Conservation (phyloP, 2,797 vertebrate genomes). For the Sebastes iracundus region DNA sequence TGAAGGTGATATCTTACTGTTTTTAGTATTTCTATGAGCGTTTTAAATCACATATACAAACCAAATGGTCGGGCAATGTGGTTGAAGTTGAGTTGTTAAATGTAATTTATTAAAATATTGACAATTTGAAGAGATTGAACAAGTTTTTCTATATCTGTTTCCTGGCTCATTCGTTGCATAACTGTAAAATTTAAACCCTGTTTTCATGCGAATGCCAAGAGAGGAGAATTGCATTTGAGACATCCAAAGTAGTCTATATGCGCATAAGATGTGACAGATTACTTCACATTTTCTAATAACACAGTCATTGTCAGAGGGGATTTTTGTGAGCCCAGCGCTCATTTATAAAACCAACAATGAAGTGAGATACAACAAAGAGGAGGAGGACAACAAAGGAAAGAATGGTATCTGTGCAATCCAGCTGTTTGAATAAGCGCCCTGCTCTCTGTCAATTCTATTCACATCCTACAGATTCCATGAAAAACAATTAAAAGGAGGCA, state of each 20-base stretch:
- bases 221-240: too few relatives aligned
- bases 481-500: not conserved
- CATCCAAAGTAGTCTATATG: not conserved
- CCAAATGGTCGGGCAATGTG: not conserved
- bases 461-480: not conserved
- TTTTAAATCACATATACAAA: not conserved
- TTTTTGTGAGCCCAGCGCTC: not conserved
- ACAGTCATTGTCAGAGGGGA: not conserved
- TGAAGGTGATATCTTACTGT: not conserved
- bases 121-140: not conserved
- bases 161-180: not conserved
- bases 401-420: slow-evolving; percentile 9
- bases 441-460: not conserved
- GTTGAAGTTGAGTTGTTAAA: not conserved
- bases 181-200: too few relatives aligned
- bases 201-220: too few relatives aligned
- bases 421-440: slow-evolving; percentile 7
- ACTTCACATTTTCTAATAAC: not conserved
- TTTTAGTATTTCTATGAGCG: not conserved
- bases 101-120: not conserved
- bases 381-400: not conserved
- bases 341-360: not conserved
- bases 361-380: not conserved
- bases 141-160: not conserved
- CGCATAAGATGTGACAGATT: not conserved